Base-by-base conservation (phyloP, 2,797 vertebrate species). In the Loris lydekkerianus region DNA sequence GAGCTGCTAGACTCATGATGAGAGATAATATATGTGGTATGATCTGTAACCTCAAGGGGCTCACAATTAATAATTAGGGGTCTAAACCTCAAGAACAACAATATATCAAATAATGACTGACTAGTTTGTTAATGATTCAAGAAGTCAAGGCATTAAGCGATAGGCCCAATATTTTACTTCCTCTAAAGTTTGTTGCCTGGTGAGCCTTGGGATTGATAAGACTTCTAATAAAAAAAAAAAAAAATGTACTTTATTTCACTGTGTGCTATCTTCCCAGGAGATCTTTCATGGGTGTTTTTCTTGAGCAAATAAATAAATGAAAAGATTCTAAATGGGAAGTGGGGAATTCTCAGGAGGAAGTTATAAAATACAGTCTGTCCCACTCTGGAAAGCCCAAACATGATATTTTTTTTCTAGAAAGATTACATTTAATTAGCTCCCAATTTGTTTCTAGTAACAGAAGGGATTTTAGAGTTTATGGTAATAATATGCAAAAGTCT, bases 381-480 rank as follows among this genome's bases (percentile, higher is more conserved):
- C 31, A 97, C 5, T 83, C 82, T 56, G 58, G 60, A 87, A 91
- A 96, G 25, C 63, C 61, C 67, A 96, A 96, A 81, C 34, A 86
- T 23, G 25, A 89, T 31, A 3, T 49, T 53, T 15, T 87, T 31
- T 95, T 94, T n/a, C 60, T 65, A 61, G 31, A 91, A 96, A 97
- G 63, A 97, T 93, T 94, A 92, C 13, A 29, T 83, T 97, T 96
- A 96, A 98, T 97, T 98, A 95, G 84, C 34, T 97, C 77, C 87
- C 70, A 72, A 77, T 94, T 97, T 98, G 89, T 87, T 96, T 91
- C 84, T 69, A 86, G 78, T 88, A 96, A 95, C 82, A 96, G 94
- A 97, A 78, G 78, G 82, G 78, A 97, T 96, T 96, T 95, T 89
- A 97, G 40, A 96, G 96, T 96, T 97, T 90, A 96, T 95, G 90